phyloP scores from a whole-genome alignment of 2,797 vertebrate species.

The Ciconia nigra region DNA sequence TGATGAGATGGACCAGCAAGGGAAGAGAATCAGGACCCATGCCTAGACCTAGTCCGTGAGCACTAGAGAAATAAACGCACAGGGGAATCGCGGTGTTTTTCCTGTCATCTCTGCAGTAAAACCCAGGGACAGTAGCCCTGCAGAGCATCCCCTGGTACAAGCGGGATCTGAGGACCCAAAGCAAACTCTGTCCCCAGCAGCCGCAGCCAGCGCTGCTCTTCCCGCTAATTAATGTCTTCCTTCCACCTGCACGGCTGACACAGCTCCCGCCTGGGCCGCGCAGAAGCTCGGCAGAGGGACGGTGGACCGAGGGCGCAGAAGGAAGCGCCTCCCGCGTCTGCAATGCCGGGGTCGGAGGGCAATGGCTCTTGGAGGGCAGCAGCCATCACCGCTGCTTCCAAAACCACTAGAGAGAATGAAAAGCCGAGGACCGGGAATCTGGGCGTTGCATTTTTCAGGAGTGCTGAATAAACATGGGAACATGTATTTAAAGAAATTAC shows the following conservation, averaged over 20 bases:
- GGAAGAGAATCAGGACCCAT: background rate
- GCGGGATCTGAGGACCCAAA: background rate
- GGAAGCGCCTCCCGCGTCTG: constrained; percentile 59
- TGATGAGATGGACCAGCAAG: background rate
- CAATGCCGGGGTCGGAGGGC: constrained; percentile 47
- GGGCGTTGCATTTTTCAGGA: constrained; percentile 42
- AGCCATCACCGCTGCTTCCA: background rate
- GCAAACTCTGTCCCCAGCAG: background rate
- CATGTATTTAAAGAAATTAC: constrained; percentile 67
- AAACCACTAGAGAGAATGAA: background rate
- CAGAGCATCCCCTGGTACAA: background rate
- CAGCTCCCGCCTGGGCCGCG: background rate
- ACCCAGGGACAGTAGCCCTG: background rate
- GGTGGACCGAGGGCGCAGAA: background rate
- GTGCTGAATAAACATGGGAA: constrained; percentile 66
- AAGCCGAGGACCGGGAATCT: background rate
- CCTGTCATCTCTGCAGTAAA: background rate
- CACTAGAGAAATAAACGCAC: background rate
- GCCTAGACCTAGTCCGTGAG: background rate
- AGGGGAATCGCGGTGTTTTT: fast-evolving
- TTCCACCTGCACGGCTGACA: constrained; percentile 47
- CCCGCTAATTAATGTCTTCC: constrained; percentile 63
- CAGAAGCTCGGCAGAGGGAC: background rate
- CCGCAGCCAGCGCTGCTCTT: background rate
- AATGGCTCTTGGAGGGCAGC: background rate